Base-by-base conservation (phyloP, 2,113 vertebrate species). In the Amphiprion percula region DNA sequence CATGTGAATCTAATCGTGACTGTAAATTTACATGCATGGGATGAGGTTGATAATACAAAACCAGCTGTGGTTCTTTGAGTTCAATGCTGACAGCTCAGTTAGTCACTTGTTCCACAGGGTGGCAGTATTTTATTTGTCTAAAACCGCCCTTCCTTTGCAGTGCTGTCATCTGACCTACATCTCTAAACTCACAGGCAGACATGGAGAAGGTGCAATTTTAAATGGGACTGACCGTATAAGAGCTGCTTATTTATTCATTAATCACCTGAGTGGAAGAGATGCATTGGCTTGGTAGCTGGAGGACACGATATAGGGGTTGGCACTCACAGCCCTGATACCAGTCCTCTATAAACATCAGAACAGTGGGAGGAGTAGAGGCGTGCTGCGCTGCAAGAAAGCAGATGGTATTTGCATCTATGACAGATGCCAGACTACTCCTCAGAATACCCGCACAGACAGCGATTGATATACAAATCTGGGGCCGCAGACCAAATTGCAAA, bases 141-240 rank as follows among this genome's bases (percentile, higher is more conserved):
- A 79, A 86, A 62, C 68, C 65, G 53, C 21, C 4, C 23, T 74
- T 33, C 26, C 74, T 73, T 86, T 92, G 90, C 87, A 84, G 80
- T 26, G 39, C 67, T 64, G 56, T 70, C 72, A 86, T 87, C 88
- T 93, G 93, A 95, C 93, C 94, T 93, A 93, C 69, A 93, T 92
- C 88, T 86, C 59, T 50, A 73, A 82, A 87, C 80, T 79, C 85
- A 73, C 64, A 74, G 66, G 68, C 86, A 87, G 69, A 46, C 71
- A 82, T 68, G 62, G 72, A 71, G 59, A 67, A 73, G 59, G 77
- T 90, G 24, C 63, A 47, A 83, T 68, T 84, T 80, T 71, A 74
- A 87, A 71, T 74, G 54, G 71, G 39, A 39, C 81, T 78, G 79
- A 79, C 80, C 66, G 23, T 67, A 66, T 77, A 86, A 84, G 41